phyloP scores from a whole-genome alignment of 2,888 invertebrate genomes.

The Alloplasta piceator region DNA sequence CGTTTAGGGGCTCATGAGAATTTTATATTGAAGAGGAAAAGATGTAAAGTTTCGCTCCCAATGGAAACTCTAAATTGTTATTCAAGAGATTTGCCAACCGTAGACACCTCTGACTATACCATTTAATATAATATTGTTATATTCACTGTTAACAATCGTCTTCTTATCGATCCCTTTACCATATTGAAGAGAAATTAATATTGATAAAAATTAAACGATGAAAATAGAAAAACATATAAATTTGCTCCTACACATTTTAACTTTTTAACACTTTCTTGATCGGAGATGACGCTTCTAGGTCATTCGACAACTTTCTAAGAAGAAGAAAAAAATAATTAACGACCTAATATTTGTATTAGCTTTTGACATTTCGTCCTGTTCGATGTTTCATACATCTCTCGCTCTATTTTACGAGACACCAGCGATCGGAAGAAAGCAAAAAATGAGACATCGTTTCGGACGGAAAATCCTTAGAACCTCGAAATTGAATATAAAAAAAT shows the following conservation, averaged over 20 bases:
- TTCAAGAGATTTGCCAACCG: slow-evolving; percentile 79
- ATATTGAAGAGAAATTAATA: slow-evolving; percentile 65
- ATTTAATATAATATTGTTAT: slow-evolving; percentile 62
- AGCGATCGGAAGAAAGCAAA: slow-evolving; percentile 26
- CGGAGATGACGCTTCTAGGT: slow-evolving; percentile 69
- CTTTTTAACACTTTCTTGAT: slow-evolving; percentile 76
- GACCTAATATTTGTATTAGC: slow-evolving; percentile 48
- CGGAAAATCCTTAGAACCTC: slow-evolving; percentile 24
- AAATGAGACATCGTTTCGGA: slow-evolving; percentile 33
- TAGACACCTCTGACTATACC: slow-evolving; percentile 71
- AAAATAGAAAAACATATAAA: slow-evolving; percentile 35
- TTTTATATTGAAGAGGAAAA: slow-evolving; percentile 46
- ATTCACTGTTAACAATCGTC: slow-evolving; percentile 79
- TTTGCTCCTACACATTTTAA: slow-evolving; percentile 76
- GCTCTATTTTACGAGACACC: slow-evolving; percentile 45
- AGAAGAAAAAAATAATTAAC: slow-evolving; percentile 27
- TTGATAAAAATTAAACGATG: neutral
- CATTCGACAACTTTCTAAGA: slow-evolving; percentile 30
- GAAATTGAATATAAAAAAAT: slow-evolving; percentile 11
- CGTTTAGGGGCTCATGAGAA: slow-evolving; percentile 1
- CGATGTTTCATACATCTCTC: slow-evolving; percentile 61
- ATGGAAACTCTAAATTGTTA: slow-evolving; percentile 78
- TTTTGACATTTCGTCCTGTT: slow-evolving; percentile 60
- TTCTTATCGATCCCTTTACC: slow-evolving; percentile 79
- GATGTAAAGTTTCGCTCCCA: slow-evolving; percentile 74